Conservation (phyloP, 2,888 invertebrate species). For the Cancer borealis region DNA sequence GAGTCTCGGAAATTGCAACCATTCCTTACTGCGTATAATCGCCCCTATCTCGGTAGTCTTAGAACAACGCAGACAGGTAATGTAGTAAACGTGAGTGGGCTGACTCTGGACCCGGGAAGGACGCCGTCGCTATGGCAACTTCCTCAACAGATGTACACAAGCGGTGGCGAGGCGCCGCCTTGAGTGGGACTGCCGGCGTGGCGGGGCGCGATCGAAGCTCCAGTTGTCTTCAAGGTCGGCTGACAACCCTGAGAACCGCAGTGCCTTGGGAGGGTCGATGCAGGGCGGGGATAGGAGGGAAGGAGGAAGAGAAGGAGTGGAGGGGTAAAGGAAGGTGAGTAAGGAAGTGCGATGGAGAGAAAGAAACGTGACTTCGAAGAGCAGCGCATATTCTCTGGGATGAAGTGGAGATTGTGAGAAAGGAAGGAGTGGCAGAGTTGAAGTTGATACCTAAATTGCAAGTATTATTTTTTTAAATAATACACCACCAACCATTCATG, state of each 20-base stretch:
- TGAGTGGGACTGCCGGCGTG: not conserved
- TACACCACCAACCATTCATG: not conserved
- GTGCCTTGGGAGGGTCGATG: not conserved
- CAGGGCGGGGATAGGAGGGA: not conserved
- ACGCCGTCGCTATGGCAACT: slow-evolving; percentile 17
- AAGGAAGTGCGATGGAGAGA: not conserved
- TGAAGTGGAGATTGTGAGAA: not conserved
- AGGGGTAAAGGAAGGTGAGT: not conserved
- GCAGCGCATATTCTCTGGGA: not conserved
- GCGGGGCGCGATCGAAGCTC: slow-evolving; percentile 4
- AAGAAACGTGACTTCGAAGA: not conserved
- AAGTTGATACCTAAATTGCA: not conserved
- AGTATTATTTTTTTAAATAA: not conserved
- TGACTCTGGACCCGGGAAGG: not conserved
- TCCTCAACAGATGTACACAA: slow-evolving; percentile 15
- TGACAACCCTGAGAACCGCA: slow-evolving; percentile 23
- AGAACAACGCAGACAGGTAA: slow-evolving; percentile 9
- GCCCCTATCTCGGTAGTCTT: not conserved
- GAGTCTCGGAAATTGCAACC: not conserved
- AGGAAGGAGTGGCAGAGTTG: not conserved
- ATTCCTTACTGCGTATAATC: not conserved
- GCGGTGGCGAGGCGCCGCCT: not conserved
- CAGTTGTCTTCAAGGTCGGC: slow-evolving; percentile 9
- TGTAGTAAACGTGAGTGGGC: not conserved
- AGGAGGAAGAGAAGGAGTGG: not conserved